Percentiles rank a stretch among this genome's conserved stretches.
phyloP scores from a whole-genome alignment of 2,797 vertebrate genomes.

The Toxotes lorentzi region DNA sequence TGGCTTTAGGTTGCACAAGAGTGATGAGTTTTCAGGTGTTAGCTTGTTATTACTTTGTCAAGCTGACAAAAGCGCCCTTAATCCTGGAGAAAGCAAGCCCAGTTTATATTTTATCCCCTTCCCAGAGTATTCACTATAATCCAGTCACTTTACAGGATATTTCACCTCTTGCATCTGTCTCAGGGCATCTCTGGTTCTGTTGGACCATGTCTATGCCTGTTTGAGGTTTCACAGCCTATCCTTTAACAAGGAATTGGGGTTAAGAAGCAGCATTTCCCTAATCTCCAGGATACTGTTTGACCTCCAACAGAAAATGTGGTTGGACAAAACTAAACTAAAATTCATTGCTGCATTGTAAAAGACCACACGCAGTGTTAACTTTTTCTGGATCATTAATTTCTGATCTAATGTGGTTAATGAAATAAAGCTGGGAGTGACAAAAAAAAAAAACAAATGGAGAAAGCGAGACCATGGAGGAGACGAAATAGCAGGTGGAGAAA shows the following conservation, averaged over 20 bases:
- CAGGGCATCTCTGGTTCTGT: conserved; percentile 49
- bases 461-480: conserved; percentile 75
- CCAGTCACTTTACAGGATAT: conserved; percentile 41
- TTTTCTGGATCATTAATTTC: conserved; percentile 64
- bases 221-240: conserved; percentile 36
- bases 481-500: conserved; percentile 79
- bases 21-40: conserved; percentile 62
- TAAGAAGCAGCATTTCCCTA: conserved; percentile 48
- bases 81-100: background rate
- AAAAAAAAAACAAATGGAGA: conserved; percentile 55
- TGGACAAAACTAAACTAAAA: conserved; percentile 34
- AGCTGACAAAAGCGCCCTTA: conserved; percentile 18
- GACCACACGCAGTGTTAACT: conserved; percentile 46
- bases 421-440: conserved; percentile 65
- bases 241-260: conserved; percentile 26
- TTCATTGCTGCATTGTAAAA: conserved; percentile 8
- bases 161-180: conserved; percentile 39
- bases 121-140: conserved; percentile 33
- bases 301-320: conserved; percentile 44
- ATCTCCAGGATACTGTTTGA: conserved; percentile 54
- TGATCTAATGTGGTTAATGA: conserved; percentile 71
- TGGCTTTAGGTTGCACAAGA: conserved; percentile 72
- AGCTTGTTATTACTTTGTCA: conserved; percentile 42
- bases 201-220: conserved; percentile 50
- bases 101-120: conserved; percentile 22